Base-by-base conservation (phyloP, 2,113 vertebrate species). In the Corapipo altera region DNA sequence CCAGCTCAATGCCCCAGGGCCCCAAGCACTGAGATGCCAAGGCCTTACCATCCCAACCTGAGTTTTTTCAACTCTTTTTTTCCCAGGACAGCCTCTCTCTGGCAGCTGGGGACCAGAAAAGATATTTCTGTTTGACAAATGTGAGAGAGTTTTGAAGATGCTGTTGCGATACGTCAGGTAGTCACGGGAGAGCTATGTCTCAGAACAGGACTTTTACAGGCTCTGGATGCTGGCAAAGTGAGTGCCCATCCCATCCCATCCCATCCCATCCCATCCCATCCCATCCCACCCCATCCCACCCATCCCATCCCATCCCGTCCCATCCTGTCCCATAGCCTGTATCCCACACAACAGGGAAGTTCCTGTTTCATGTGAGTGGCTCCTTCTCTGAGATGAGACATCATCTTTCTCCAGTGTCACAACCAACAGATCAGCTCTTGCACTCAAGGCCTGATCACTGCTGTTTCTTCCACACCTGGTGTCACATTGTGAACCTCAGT, bases 371-470 rank as follows among this genome's bases (percentile, higher is more conserved):
- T n/a, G 15, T 11, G 35, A 20, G 24, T 73, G 44, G 10, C 39
- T 54, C 21, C 6, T 66, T 51, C 37, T 30, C 44, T 54, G 21
- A 21, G 15, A 30, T 5, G 52, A 32, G 23, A 54, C 2, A 3
- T 35, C 8, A 3, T 30, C 33, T 44, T 79, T 84, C 64, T 87
- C 48, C 69, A 43, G 52, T 71, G 62, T 44, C 11, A 48, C 26
- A 15, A 48, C 9, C 9, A 43, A 2, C 6, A 46, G 55, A 66
- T 27, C 22, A 67, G 55, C 15, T 52, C 20, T 12, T 27, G 35
- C 0, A 0, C 46, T 44, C 1, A 0, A 62, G 72, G 43, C 51
- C 54, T 6, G 54, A 21, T 32, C 33, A 10, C 1, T 2, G 19
- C 46, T 21, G 55, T 9, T 58, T 22, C 43, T 70, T 77, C 79